Base-by-base conservation (phyloP, 1,140 invertebrate species). In the Bombus waltoni region DNA sequence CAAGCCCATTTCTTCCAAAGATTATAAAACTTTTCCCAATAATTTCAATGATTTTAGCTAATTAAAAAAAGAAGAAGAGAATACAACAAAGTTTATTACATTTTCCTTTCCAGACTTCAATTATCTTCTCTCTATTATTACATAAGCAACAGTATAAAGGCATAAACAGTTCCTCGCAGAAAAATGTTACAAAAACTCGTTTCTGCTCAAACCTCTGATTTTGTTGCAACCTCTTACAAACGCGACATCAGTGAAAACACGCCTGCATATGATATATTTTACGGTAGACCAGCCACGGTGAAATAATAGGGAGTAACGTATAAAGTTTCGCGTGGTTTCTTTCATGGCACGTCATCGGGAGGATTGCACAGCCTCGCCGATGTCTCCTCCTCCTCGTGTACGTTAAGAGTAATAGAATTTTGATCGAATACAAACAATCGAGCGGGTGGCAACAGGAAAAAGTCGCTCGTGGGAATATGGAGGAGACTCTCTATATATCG, bases 341-440 rank as follows among this genome's bases (percentile, higher is more conserved):
- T 89, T 53, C 62, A 44, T 40, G 73, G 74, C 83, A 65, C 71
- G 87, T 87, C 80, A 86, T 86, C 87, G 70, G 35, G 79, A 78
- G 74, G 86, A 84, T 90, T 80, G 86, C 79, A 57, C 57, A 65
- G 83, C 76, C 70, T 76, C 86, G 75, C 77, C 79, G 82, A 71
- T 82, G 83, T 68, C 74, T 88, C 77, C 76, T 90, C 84, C 86
- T 85, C 87, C 78, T 87, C 80, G 47, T 66, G 70, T 81, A 90
- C 85, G 89, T 91, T 91, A 91, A 86, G 90, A 90, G 88, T 91
- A 91, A 91, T 91, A 91, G 90, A 91, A 90, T 91, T 91, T 91
- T 91, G 89, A 91, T 91, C 90, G 90, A 91, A 91, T 91, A 90
- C 90, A 91, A 91, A 90, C 90, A 91, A 91, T 91, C 90, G 89